Evolutionary conservation across 2,888 invertebrate species (phyloP), one percentile per base, ranked within the genome.

Genomic region (Cosmia pyralina): DNA sequence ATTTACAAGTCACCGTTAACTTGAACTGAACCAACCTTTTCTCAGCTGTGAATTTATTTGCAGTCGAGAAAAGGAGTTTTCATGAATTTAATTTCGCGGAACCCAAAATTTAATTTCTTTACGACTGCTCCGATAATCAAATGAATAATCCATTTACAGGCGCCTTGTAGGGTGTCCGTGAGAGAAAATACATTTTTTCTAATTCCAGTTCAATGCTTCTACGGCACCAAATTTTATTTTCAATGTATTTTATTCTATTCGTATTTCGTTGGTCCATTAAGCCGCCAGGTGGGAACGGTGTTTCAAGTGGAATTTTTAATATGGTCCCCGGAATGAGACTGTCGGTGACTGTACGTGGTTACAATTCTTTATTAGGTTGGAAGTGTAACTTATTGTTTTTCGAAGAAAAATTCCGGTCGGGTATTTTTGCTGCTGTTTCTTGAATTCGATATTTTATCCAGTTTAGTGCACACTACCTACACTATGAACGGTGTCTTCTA

Each of bases 141-240:
- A 94, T 95, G 93, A 94, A 93, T 94, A 94, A 94, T 94, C 93
- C 89, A 93, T 92, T 95, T 94, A 92, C 88, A 85, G 88, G 75
- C 81, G 81, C 84, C 74, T 84, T 79, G 85, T 77, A 85, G 88
- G 87, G 87, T 86, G 89, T 89, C 86, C 84, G 88, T 79, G 86
- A 85, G 73, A 86, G 79, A 86, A 83, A 75, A 77, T 48, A 66
- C 38, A 77, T 82, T 81, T 62, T 85, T 75, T 70, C 52, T 64
- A 72, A 64, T 41, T 53, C 65, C 68, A 72, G 63, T 58, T 74
- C 74, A 68, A 68, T 60, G 77, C 50, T 64, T 67, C 63, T 44
- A 77, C 41, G 28, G 69, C 17, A 58, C 62, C 53, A 74, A 83
- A 78, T 81, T 81, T 77, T 85, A 79, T 76, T 79, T 83, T 79